Base-by-base conservation (phyloP, 2,797 vertebrate genomes). In the Poecilia picta region DNA sequence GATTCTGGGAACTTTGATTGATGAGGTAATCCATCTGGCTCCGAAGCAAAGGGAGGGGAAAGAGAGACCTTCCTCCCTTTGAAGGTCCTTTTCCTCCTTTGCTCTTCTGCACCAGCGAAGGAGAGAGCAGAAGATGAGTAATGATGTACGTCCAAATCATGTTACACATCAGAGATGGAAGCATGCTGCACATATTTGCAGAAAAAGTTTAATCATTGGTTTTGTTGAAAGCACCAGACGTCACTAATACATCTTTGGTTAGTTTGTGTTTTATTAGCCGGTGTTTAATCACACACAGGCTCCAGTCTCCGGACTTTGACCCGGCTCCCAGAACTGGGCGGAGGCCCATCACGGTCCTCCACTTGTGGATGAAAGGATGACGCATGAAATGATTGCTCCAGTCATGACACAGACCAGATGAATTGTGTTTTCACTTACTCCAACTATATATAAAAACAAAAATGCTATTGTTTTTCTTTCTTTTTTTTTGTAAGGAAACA, bases 21-120 rank as follows among this genome's bases (percentile, higher is more conserved):
- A 93, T 95, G 90, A 94, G 89, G 91, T 92, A 92, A 92, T 92
- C 87, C 88, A 91, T 93, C 92, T 92, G 90, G 90, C 88, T 92
- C 78, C 45, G 81, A 83, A 77, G 89, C 82, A n/a, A 83, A 81
- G 83, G 85, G 89, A 87, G 85, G 80, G 71, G 85, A 79, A 78
- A 28, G 77, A 41, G 84, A 83, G 77, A 83, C 76, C 75, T n/a
- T n/a, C n/a, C n/a, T n/a, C n/a, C n/a, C n/a, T n/a, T n/a, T n/a
- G n/a, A n/a, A n/a, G n/a, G n/a, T n/a, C n/a, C n/a, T n/a, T n/a
- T n/a, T n/a, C n/a, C n/a, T n/a, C n/a, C n/a, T n/a, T n/a, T n/a
- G n/a, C n/a, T n/a, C n/a, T n/a, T n/a, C n/a, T n/a, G 86, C 76
- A 75, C 71, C 55, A 28, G 45, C 3, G 28, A 72, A 46, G 81